A percentile compares a stretch with the other conserved stretches of the same genome.
phyloP scores from a whole-genome alignment of 2,113 vertebrate genomes.

The Limanda limanda region DNA sequence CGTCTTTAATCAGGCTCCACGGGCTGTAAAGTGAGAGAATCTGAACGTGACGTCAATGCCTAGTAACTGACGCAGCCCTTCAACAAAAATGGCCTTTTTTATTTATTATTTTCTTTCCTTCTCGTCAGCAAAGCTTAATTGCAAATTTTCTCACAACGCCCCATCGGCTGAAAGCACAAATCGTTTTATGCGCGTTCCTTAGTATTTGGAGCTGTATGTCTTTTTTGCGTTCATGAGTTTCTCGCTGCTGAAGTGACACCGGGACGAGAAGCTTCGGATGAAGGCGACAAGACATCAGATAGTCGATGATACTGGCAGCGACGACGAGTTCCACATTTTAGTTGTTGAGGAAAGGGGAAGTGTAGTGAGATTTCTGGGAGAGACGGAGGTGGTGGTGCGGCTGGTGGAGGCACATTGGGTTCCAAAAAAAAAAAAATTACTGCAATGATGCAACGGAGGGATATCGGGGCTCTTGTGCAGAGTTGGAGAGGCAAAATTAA shows the following conservation, averaged over 20 bases:
- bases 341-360: constrained; percentile 52
- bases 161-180: constrained; percentile 49
- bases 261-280: constrained; percentile 63
- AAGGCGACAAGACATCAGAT: constrained; percentile 66
- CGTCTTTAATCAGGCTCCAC: constrained; percentile 89
- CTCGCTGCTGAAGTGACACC: constrained; percentile 70
- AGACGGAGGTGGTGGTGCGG: constrained; percentile 61
- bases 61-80: constrained; percentile 89
- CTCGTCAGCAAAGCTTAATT: constrained; percentile 88
- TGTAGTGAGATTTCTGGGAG: constrained; percentile 76
- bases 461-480: constrained; percentile 81
- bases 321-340: constrained; percentile 52
- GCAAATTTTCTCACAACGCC: constrained; percentile 77
- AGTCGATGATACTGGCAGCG: constrained; percentile 55
- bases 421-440: constrained; percentile 72
- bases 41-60: constrained; percentile 86
- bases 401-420: constrained; percentile 67
- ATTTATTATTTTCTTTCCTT: constrained; percentile 70
- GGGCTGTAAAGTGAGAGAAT: constrained; percentile 96
- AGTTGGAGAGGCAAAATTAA: constrained; percentile 83
- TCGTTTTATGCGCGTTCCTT: constrained; percentile 34
- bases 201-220: constrained; percentile 54
- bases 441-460: constrained; percentile 87
- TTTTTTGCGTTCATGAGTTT: constrained; percentile 68
- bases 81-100: constrained; percentile 83